Evolutionary conservation across 2,888 invertebrate species (phyloP).

Genomic region (Allolobophora icterica): DNA sequence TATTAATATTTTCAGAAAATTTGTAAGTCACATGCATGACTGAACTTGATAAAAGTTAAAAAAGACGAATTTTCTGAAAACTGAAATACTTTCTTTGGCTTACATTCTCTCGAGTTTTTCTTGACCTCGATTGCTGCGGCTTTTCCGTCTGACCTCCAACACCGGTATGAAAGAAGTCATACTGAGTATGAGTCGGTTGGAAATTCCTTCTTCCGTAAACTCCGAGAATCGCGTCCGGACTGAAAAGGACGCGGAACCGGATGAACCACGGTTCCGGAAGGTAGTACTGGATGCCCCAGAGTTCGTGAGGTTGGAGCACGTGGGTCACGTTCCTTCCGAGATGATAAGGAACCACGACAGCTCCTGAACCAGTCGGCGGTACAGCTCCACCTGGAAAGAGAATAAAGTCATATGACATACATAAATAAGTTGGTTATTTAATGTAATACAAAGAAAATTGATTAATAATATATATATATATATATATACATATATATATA

Average conservation of each 20-base stretch:
- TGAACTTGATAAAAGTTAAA: too few species aligned
- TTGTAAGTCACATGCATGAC: too few species aligned
- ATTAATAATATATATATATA: too few species aligned
- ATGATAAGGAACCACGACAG: conserved; percentile 67
- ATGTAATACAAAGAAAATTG: too few species aligned
- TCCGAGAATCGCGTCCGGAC: conserved; percentile 75
- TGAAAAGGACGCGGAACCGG: conserved; percentile 84
- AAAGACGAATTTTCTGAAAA: neutral
- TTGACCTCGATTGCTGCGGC: neutral
- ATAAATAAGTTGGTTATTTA: too few species aligned
- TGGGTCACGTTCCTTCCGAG: conserved; percentile 85
- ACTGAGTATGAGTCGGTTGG: conserved; percentile 92
- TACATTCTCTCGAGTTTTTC: neutral
- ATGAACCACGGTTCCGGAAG: conserved; percentile 92
- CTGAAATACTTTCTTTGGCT: neutral
- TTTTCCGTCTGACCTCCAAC: conserved; percentile 68
- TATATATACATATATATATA: too few species aligned
- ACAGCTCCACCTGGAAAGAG: neutral
- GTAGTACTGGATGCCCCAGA: conserved; percentile 95
- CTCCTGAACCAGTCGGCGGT: neutral
- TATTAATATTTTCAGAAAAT: too few species aligned
- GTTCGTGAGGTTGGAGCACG: conserved; percentile 89
- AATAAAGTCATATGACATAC: neutral
- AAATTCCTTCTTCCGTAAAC: conserved; percentile 88
- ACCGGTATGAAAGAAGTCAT: conserved; percentile 87